Evolutionary conservation across 2,113 vertebrate genomes (phyloP).

Genomic region (Chauna torquata): DNA sequence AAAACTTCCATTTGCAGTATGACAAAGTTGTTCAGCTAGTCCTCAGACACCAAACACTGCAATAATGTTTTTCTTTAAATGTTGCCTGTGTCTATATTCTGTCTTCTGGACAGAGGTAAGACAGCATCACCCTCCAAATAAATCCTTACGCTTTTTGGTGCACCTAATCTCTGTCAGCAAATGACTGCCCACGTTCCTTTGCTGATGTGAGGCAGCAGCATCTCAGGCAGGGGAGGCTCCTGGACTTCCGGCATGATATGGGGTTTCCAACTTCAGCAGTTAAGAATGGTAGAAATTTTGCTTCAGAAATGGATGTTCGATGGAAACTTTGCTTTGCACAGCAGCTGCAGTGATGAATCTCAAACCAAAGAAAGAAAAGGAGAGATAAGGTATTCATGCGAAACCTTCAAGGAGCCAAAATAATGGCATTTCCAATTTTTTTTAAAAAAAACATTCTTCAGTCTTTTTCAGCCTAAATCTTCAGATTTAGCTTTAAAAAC

Average conservation of each 20-base stretch:
- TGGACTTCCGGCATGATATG: not conserved
- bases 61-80: not conserved
- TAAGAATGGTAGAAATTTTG: not conserved
- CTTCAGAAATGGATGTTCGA: not conserved
- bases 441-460: too few species aligned
- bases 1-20: not conserved
- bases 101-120: not conserved
- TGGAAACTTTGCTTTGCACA: not conserved
- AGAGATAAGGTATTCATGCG: not conserved
- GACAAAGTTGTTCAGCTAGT: not conserved
- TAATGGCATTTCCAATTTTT: not conserved
- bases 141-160: not conserved
- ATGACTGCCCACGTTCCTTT: fast-evolving
- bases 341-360: not conserved
- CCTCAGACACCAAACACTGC: not conserved
- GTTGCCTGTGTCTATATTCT: not conserved
- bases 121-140: not conserved
- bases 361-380: not conserved
- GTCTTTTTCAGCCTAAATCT: not conserved
- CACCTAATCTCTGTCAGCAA: not conserved
- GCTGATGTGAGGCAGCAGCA: fast-evolving
- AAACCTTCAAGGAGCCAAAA: not conserved
- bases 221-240: not conserved
- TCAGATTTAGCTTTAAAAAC: not conserved
- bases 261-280: not conserved